Base-by-base conservation (phyloP, 2,797 vertebrate species). In the Tarsius wallacei region DNA sequence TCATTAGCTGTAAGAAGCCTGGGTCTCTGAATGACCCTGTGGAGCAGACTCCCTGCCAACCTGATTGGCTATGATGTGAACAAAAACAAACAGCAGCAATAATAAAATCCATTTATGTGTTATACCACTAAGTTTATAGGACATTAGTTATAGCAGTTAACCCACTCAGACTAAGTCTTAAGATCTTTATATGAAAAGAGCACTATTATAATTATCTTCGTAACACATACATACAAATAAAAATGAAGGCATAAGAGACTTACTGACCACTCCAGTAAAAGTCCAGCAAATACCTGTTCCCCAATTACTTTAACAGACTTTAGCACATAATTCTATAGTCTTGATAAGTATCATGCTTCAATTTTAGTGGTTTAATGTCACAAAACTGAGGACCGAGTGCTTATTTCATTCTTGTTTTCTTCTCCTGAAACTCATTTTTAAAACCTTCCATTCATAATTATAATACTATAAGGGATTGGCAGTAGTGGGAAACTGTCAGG, bases 271-370 rank as follows among this genome's bases (percentile, higher is more conserved):
- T 86, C 7, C n/a, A 91, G 24, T 61, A 59, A 84, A 96, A 93
- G 64, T 73, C 13, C 33, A 93, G 28, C 93, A 83, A 94, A 61
- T 71, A 93, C 5, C 28, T 76, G 31, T 68, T 93, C 16, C 57
- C 22, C 51, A 61, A 80, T 24, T 51, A 84, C 47, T 55, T 81
- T 78, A 66, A 91, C 9, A 91, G 61, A 61, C 36, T 76, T 82
- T 42, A 82, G 53, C 42, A 82, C 57, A 73, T 63, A 84, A 31
- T 89, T 87, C 55, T 74, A 64, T 4, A 96, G 47, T 49, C 36
- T 87, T 96, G 33, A 59, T 87, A 81, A 93, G 21, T 76, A 93
- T 64, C 68, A 95, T 31, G 87, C 53, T 94, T 96, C 36, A 77
- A 51, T 96, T 91, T 51, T 73, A 36, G 17, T 64, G 36, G 73